Evolutionary conservation across 2,888 invertebrate species (phyloP).

Genomic region (Erebia palarica): DNA sequence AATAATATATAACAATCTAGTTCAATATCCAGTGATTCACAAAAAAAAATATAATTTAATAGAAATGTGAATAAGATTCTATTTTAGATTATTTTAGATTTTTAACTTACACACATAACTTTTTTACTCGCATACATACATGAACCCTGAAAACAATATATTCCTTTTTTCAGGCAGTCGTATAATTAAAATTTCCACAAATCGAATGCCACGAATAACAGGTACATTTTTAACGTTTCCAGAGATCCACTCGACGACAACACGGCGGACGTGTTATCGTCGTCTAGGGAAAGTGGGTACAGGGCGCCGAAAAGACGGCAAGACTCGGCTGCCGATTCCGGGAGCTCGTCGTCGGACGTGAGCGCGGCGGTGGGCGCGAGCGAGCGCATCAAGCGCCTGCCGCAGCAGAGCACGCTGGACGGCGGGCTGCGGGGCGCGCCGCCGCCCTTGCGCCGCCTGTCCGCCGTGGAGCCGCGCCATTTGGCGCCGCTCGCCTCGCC

Average conservation of each 20-base stretch:
- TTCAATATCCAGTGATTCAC: no score
- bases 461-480: slow-evolving; percentile 82
- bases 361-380: slow-evolving; percentile 81
- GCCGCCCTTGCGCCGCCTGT: slow-evolving; percentile 71
- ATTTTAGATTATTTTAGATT: no score
- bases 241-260: slow-evolving; percentile 72
- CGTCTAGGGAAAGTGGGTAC: slow-evolving; percentile 60
- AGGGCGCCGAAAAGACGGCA: slow-evolving; percentile 79
- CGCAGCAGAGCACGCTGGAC: slow-evolving; percentile 86
- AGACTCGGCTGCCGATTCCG: slow-evolving; percentile 87
- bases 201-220: not conserved
- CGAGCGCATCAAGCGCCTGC: slow-evolving; percentile 83
- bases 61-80: no score
- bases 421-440: slow-evolving; percentile 81
- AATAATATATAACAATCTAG: no score
- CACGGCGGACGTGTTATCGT: slow-evolving; percentile 65
- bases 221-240: slow-evolving; percentile 19
- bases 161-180: no score
- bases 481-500: slow-evolving; percentile 79
- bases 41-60: no score
- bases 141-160: no score
- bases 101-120: no score
- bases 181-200: not conserved
- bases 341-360: slow-evolving; percentile 89
- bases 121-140: no score